phyloP scores from a whole-genome alignment of 2,797 vertebrate genomes.

The Sebastolobus altivelis region DNA sequence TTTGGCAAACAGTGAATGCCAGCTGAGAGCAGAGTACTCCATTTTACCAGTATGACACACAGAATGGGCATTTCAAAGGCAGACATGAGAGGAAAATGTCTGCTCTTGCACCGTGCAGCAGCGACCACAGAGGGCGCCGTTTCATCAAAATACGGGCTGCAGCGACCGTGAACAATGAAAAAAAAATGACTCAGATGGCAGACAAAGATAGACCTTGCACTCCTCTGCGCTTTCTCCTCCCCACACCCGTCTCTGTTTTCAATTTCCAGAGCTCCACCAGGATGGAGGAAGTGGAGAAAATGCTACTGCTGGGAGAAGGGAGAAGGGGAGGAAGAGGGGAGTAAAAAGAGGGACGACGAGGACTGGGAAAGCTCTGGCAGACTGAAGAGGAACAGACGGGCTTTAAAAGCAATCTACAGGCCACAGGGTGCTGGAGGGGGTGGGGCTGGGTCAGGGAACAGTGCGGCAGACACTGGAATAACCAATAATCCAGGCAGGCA shows the following conservation, averaged over 20 bases:
- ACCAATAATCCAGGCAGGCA: constrained; percentile 70
- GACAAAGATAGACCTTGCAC: constrained; percentile 77
- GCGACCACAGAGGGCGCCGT: constrained; percentile 70
- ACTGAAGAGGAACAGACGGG: constrained; percentile 71
- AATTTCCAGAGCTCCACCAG: constrained; percentile 50
- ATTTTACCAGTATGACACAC: constrained; percentile 82
- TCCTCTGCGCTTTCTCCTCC: constrained; percentile 52
- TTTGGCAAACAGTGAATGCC: constrained; percentile 1
- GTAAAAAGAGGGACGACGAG: constrained; percentile 32
- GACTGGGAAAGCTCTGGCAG: constrained; percentile 54
- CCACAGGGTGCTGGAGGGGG: constrained; percentile 60
- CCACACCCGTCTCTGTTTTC: constrained; percentile 54
- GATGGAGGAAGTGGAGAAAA: constrained; percentile 41
- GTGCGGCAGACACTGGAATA: constrained; percentile 64
- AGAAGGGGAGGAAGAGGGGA: neutral
- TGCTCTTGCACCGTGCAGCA: constrained; percentile 63
- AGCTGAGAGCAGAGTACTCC: constrained; percentile 69
- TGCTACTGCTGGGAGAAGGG: constrained; percentile 3
- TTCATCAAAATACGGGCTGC: constrained; percentile 50
- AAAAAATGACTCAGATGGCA: constrained; percentile 74
- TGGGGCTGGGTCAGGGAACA: constrained; percentile 63
- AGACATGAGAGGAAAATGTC: constrained; percentile 83
- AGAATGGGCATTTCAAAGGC: constrained; percentile 82
- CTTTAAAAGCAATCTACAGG: constrained; percentile 73
- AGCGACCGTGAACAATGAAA: constrained; percentile 69